These are phyloP conservation scores for Trichopoda pennipes DNA, from an alignment of 2,888 invertebrate genomes.

Conservation along the genomic window DNA sequence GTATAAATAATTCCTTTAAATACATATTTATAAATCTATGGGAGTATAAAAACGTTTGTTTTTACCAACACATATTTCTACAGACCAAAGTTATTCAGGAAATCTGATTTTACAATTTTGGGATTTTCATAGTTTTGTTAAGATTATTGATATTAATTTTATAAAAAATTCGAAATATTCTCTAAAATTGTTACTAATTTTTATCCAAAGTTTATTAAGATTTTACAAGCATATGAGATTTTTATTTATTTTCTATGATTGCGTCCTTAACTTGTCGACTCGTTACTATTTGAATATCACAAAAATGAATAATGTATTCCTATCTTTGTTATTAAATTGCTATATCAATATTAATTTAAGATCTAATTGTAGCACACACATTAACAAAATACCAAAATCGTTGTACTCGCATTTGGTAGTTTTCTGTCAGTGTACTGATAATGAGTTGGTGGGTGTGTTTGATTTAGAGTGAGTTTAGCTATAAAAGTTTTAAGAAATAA, in stretches of 20 bases:
- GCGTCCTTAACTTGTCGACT: conserved; percentile 31
- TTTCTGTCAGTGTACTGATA: conserved; percentile 19
- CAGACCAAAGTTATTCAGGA: conserved; percentile 3
- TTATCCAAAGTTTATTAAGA: conserved; percentile 24
- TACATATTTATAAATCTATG: neutral
- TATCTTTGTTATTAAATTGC: conserved; percentile 37
- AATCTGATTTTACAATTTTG: neutral
- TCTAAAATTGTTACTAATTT: conserved; percentile 54
- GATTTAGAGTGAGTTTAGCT: conserved; percentile 7
- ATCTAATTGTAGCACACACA: conserved; percentile 36
- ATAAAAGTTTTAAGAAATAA: too few relatives aligned
- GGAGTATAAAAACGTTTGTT: neutral
- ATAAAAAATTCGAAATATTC: conserved; percentile 54
- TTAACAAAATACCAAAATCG: conserved; percentile 38
- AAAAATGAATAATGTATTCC: conserved; percentile 42
- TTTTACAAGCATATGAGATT: conserved; percentile 36
- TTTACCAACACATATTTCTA: neutral
- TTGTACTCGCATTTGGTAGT: conserved; percentile 20
- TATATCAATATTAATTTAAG: conserved; percentile 30
- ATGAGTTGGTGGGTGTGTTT: conserved; percentile 46
- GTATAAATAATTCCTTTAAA: too few relatives aligned
- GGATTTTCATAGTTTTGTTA: conserved; percentile 1
- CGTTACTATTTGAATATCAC: conserved; percentile 51
- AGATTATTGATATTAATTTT: conserved; percentile 29
- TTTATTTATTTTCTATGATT: conserved; percentile 28